Percentiles rank a stretch among this genome's conserved stretches.
Evolutionary conservation across 2,888 invertebrate species (phyloP).

Genomic region (Conops quadrifasciatus): DNA sequence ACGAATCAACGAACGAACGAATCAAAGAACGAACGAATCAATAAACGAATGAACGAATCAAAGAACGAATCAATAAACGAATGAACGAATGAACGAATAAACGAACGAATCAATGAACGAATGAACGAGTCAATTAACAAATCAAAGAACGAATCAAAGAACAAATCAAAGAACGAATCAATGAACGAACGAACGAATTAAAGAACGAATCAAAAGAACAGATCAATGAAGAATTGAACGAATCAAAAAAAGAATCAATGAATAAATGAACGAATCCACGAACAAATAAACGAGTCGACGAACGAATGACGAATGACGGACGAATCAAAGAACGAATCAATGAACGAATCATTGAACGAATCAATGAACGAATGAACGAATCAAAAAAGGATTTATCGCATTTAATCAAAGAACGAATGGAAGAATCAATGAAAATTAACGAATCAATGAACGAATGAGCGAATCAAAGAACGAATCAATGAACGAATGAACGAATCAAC

Average conservation of each 20-base stretch:
- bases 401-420: too few relatives aligned
- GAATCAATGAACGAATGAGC: neutral
- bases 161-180: neutral
- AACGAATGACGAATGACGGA: neutral
- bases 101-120: neutral
- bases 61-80: too few relatives aligned
- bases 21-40: too few relatives aligned
- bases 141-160: neutral
- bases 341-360: neutral
- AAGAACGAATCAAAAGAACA: neutral
- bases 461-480: neutral
- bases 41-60: too few relatives aligned
- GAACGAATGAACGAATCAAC: neutral
- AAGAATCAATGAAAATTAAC: neutral
- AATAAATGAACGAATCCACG: neutral
- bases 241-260: neutral
- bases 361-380: too few relatives aligned
- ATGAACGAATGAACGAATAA: too few relatives aligned
- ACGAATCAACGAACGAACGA: too few relatives aligned
- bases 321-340: neutral
- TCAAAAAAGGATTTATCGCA: too few relatives aligned
- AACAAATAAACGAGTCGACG: neutral
- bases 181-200: neutral
- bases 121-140: neutral
- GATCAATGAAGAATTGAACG: too few relatives aligned